phyloP scores from a whole-genome alignment of 35 echinoderm and acorn worm species.

The Anneissia japonica region DNA sequence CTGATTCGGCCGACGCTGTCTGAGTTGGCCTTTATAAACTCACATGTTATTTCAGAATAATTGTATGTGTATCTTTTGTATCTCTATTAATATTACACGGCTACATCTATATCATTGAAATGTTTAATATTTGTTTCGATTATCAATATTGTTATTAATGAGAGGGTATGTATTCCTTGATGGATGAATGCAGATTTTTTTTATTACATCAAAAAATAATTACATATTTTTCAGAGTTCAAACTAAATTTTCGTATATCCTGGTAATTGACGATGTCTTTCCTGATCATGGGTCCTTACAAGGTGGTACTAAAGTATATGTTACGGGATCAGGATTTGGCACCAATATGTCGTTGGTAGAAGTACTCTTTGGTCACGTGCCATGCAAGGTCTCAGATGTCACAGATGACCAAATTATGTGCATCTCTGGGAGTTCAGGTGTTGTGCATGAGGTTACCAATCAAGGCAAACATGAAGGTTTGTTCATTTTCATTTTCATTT shows the following conservation, averaged over 20 bases:
- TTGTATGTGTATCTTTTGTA: background rate
- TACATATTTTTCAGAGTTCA: background rate
- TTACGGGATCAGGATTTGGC: slow-evolving; percentile 60
- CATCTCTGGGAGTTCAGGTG: background rate
- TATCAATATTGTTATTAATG: background rate
- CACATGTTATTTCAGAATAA: no score
- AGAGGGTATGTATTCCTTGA: background rate
- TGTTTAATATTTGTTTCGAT: no score
- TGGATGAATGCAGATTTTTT: background rate
- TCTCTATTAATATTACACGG: background rate
- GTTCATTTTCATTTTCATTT: background rate
- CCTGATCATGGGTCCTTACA: slow-evolving; percentile 43
- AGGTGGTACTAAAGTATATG: slow-evolving; percentile 35
- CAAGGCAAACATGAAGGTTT: slow-evolving; percentile 51
- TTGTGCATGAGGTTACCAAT: slow-evolving; percentile 28
- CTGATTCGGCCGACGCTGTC: no score
- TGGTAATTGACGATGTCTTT: slow-evolving; percentile 33
- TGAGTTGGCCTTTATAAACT: no score
- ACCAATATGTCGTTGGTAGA: background rate
- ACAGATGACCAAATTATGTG: slow-evolving; percentile 20
- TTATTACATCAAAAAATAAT: background rate
- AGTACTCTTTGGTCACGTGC: slow-evolving; percentile 21
- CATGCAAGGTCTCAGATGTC: slow-evolving; percentile 14
- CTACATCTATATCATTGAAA: background rate
- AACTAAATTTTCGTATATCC: slow-evolving; percentile 11